Conservation (phyloP, 2,113 vertebrate species). For the Ciconia boyciana region DNA sequence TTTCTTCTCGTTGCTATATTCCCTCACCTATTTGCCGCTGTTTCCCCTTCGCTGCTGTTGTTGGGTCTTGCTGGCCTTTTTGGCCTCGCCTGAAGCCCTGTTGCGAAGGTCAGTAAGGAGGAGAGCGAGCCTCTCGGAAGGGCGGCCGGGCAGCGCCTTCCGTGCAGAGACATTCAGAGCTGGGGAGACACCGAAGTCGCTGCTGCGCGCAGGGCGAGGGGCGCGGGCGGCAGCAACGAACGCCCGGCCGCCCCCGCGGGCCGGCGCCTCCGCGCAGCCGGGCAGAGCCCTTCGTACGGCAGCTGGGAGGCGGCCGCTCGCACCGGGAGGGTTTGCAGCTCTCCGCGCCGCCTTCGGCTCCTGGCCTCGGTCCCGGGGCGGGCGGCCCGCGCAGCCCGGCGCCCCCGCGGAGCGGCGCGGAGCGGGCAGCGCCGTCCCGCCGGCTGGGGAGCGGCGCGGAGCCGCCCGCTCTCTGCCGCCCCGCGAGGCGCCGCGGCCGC, state of each 20-base stretch:
- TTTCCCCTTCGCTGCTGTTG: background rate
- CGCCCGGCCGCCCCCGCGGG: background rate
- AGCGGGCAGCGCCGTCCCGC: background rate
- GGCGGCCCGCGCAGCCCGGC: background rate
- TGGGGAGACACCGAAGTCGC: background rate
- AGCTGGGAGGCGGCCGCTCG: background rate
- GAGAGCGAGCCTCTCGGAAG: background rate
- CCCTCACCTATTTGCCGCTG: background rate
- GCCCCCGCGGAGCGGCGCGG: too few relatives aligned
- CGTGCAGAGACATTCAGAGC: background rate
- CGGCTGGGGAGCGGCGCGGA: background rate
- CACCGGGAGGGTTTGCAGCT: background rate
- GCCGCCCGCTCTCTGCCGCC: too few relatives aligned
- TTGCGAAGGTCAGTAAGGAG: background rate
- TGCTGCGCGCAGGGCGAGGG: fast-evolving
- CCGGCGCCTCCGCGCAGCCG: background rate
- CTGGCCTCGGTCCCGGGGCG: too few relatives aligned
- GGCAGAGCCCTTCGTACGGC: background rate
- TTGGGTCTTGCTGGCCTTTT: background rate
- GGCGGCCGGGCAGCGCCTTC: background rate
- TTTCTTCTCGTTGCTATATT: background rate
- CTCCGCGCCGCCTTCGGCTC: too few relatives aligned
- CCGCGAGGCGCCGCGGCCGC: background rate
- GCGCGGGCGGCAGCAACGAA: background rate
- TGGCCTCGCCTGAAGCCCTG: background rate